A percentile compares a stretch with the other conserved stretches of the same genome.
These are phyloP conservation scores for Chunga burmeisteri DNA, from an alignment of 2,113 vertebrate genomes.

Conservation along the genomic window DNA sequence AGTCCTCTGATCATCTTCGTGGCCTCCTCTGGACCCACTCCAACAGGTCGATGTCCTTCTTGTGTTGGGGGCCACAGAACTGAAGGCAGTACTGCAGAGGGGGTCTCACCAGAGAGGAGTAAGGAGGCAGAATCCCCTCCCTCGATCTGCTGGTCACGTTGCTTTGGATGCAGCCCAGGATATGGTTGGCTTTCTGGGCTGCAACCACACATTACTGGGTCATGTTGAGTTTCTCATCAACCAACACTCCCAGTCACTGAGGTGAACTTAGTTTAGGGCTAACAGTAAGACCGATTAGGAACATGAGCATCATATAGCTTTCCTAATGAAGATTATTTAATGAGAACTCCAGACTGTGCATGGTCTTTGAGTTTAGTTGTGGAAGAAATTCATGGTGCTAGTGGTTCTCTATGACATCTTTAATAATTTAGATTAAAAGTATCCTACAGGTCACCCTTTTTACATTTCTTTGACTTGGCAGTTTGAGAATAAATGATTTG, in stretches of 20 bases:
- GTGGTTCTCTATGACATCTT: background rate
- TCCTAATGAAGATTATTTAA: background rate
- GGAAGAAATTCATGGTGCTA: background rate
- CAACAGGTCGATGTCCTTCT: too few species aligned
- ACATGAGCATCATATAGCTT: background rate
- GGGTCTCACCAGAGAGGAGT: too few species aligned
- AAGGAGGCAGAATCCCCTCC: too few species aligned
- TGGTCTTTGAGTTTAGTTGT: background rate
- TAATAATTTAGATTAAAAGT: background rate
- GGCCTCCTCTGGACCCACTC: too few species aligned
- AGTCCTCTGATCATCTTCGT: too few species aligned
- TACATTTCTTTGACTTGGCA: background rate
- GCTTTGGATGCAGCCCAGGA: too few species aligned
- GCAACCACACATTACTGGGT: too few species aligned
- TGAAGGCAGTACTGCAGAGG: too few species aligned
- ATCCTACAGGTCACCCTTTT: background rate
- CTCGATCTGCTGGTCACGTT: too few species aligned
- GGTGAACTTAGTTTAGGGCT: background rate
- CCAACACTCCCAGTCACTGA: background rate
- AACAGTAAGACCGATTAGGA: background rate
- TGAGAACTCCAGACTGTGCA: background rate
- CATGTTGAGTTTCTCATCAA: too few species aligned
- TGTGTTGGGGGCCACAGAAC: too few species aligned
- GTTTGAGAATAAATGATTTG: background rate
- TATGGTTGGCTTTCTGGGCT: too few species aligned